Base-by-base conservation (phyloP, 2,888 invertebrate genomes). In the Dinocampus coccinellae region DNA sequence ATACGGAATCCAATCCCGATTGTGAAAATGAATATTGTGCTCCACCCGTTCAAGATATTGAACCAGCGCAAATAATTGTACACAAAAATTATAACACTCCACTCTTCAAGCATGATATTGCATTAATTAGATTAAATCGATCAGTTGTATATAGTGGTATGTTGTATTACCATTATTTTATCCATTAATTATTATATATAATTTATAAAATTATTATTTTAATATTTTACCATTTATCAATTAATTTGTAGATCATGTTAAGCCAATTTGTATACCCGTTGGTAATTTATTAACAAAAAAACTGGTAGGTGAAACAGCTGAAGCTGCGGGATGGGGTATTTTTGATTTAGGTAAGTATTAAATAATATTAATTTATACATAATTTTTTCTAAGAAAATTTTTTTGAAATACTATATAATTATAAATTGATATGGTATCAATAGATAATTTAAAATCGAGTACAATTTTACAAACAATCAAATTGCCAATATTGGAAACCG, bases 251-350 rank as follows among this genome's bases (percentile, higher is more conserved):
- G 75, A 72, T 7, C 70, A 72, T 58, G 91, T 92, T 1, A 79
- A 83, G 24, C 91, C 92, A 10, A 89, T 92, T 69, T 93, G 92
- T 77, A 82, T 92, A 63, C 90, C 91, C 10, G 86, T 83, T 10
- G 86, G 83, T 0, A 83, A 88, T 10, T 84, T 90, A 36, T 73
- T 89, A 52, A 76, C 61, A 0, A 83, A 85, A 47, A 75, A 88
- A 9, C 83, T 81, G 9, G 26, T 88, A 0, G 89, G 89, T 0
- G 88, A 89, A 39, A 77, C 77, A 4, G 88, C 89, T 20, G 90
- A 88, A 52, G 91, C 91, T 0, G 91, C 92, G 1, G 89, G 89
- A 13, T 90, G 89, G 89, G 89, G 89, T 1, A 89, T 91, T 0
- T 90, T 89, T 63, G 80, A 84, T 36, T 79, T 83, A 64, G 77